Percentiles rank a stretch among this genome's conserved stretches.
phyloP scores from a whole-genome alignment of 2,888 invertebrate species.

The Scaptomyza tumidula region DNA sequence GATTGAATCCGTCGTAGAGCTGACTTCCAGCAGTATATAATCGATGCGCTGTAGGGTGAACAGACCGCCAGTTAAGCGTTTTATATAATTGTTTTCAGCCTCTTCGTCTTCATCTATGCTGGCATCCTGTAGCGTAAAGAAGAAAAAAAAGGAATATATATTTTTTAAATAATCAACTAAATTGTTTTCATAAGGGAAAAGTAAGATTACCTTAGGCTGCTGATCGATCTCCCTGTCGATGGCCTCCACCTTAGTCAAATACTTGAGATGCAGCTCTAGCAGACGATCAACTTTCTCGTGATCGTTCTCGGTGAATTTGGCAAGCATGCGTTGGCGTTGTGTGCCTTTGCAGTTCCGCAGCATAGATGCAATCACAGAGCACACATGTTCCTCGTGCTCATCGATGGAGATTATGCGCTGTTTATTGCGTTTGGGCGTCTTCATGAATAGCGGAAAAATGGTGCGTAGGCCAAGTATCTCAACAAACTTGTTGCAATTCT shows the following conservation, averaged over 20 bases:
- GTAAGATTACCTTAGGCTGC: constrained; percentile 81
- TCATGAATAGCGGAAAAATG: constrained; percentile 99
- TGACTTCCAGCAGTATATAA: constrained; percentile 92
- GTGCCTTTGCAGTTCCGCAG: constrained; percentile 95
- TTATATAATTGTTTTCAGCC: constrained; percentile 94
- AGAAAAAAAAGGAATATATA: not conserved
- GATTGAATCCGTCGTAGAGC: constrained; percentile 88
- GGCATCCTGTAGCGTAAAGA: constrained; percentile 63
- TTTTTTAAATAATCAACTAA: too few relatives aligned
- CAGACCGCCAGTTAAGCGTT: constrained; percentile 96
- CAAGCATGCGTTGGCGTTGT: constrained; percentile 94
- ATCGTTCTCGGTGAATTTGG: constrained; percentile 99
- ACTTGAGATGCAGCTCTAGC: constrained; percentile 98
- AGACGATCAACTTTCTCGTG: constrained; percentile 98
- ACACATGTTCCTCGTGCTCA: constrained; percentile 97
- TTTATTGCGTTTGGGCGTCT: constrained; percentile 95
- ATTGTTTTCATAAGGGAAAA: too few relatives aligned
- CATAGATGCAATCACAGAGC: constrained; percentile 97
- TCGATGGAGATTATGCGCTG: constrained; percentile 92
- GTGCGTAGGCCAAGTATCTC: constrained; percentile 98
- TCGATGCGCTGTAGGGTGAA: constrained; percentile 98
- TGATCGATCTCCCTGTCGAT: constrained; percentile 91
- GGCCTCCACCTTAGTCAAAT: constrained; percentile 95
- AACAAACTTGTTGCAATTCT: constrained; percentile 98
- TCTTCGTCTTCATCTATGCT: constrained; percentile 88